Conservation (phyloP, 2,797 vertebrate genomes). For the Lepus townsendii region DNA sequence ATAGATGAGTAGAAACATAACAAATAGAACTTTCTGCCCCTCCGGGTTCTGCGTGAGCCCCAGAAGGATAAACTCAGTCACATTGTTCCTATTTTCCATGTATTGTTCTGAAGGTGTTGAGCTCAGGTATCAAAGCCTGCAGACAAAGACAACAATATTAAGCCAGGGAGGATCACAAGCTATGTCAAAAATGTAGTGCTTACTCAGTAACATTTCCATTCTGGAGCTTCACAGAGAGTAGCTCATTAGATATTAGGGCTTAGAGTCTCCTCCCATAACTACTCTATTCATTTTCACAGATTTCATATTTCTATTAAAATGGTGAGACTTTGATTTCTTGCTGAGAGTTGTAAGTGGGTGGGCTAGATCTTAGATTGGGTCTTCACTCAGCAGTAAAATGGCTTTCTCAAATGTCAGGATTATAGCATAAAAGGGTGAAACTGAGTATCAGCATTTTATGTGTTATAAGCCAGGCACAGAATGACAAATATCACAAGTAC, state of each 20-base stretch:
- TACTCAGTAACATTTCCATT: background rate
- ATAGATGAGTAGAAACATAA: constrained; percentile 16
- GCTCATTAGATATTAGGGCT: background rate
- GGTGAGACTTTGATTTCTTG: background rate
- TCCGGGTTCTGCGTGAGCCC: constrained; percentile 40
- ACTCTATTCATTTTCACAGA: background rate
- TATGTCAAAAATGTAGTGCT: accelerated
- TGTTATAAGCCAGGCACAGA: too few relatives aligned
- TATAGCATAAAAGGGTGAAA: too few relatives aligned
- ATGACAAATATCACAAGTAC: too few relatives aligned
- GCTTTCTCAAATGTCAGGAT: too few relatives aligned
- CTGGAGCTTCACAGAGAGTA: background rate
- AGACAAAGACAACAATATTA: background rate
- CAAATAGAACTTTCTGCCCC: constrained; percentile 40
- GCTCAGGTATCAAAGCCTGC: background rate
- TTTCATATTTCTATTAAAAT: background rate
- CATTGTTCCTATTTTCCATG: constrained; percentile 28
- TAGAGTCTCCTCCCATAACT: background rate
- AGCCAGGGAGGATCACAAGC: background rate
- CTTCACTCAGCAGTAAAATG: too few relatives aligned
- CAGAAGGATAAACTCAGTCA: constrained; percentile 63
- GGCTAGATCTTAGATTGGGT: background rate
- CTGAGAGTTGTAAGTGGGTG: accelerated
- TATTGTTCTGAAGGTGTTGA: background rate
- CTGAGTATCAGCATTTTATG: too few relatives aligned